Evolutionary conservation across 2,888 invertebrate species (phyloP), one percentile per base, ranked within the genome.

Genomic region (Pimpla rufipes): DNA sequence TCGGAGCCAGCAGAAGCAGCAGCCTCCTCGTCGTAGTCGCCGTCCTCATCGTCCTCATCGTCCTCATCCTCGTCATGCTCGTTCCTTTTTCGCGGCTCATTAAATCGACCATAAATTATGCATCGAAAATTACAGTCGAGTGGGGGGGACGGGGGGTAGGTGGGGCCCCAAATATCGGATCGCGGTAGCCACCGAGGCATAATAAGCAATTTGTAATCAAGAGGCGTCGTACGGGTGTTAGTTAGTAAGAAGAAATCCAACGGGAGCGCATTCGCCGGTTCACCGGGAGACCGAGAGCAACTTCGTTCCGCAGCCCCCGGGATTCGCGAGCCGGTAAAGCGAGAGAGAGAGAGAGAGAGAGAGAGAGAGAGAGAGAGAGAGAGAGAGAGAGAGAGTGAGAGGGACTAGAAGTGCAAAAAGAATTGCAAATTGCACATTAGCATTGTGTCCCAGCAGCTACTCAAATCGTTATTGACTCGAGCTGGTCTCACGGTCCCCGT

Each of bases 171-270:
- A 83, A 83, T 83, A 83, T 83, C 76, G 79, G 83, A 59, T 86
- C 76, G 85, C 66, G 76, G 79, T 76, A 85, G 79, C 81, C 68
- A 79, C 76, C 86, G 82, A 85, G 85, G 90, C 89, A 92, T 92
- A 92, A 93, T 93, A 92, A 92, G 92, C 92, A 93, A 93, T 93
- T 93, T 93, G 92, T 92, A 93, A 93, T 93, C 93, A 92, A 91
- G 92, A 90, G 90, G 90, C 92, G 90, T 90, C 89, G 89, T 89
- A 88, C 89, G 89, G 88, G 91, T 90, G 92, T 92, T 92, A 86
- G 86, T 86, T 85, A 86, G 92, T 90, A 91, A 92, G 91, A 87
- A 77, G 86, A 90, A 92, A 92, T 90, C 90, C 83, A 85, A 85
- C 85, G 81, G 83, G 80, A 81, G 77, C 75, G 29, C 2, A 74